Evolutionary conservation across 2,888 invertebrate species (phyloP), one percentile per base, ranked within the genome.

Genomic region (Drepana falcataria): DNA sequence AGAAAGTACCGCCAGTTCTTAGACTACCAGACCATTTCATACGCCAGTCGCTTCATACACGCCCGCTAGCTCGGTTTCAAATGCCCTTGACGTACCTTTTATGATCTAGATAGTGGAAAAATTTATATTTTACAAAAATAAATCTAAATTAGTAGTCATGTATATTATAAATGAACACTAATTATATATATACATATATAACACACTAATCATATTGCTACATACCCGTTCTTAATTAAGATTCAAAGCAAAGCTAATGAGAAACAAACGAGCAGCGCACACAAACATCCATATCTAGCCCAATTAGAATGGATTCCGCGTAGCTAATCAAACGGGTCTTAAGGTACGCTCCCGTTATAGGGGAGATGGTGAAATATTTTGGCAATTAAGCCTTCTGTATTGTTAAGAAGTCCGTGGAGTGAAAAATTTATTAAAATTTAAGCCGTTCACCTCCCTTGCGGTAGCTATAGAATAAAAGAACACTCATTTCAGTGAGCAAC

Each of bases 371-470:
- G 69, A 81, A 85, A 83, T 81, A 83, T 85, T 86, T 84, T 77
- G 81, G 81, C 81, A 86, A 85, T 84, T 83, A 83, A 77, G 78
- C 73, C 73, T 65, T 76, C 65, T 68, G 74, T 82, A 77, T 80
- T 81, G 81, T 81, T 81, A 81, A 85, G 83, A 82, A 85, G 70
- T 82, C 83, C 67, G 71, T 82, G 73, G 76, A 86, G 85, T 87
- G 86, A 87, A 87, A 88, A 88, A 88, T 87, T 89, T 87, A 88
- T 90, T 87, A 88, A 85, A 87, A 79, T 85, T 85, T 81, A 85
- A 87, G 78, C 85, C 83, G 77, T 80, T 81, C 79, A 75, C 71
- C 75, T 80, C 77, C 82, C 75, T 68, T 71, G 77, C 75, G 75
- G 75, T 73, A 78, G 77, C 75, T 68, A 68, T 71, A 72, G 77